phyloP scores from a whole-genome alignment of 30 jellyfish, hydroid and myxozoan species.

The Aurelia aurita region DNA sequence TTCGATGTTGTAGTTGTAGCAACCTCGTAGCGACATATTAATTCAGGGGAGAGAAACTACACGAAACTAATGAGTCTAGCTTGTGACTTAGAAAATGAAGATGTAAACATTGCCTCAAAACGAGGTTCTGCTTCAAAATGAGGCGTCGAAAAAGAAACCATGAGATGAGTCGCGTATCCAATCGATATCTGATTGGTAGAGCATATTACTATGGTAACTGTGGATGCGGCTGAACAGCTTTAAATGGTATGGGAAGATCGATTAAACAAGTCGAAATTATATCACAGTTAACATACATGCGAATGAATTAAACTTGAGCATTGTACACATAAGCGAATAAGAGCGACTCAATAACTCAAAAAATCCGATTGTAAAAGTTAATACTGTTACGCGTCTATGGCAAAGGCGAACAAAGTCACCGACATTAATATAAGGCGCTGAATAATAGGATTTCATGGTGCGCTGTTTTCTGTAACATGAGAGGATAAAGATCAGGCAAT shows the following conservation, averaged over 20 bases:
- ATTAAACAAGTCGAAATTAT: neutral
- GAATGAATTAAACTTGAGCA: conserved; percentile 19
- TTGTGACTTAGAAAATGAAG: too few species aligned
- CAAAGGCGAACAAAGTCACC: conserved; percentile 36
- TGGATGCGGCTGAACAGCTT: conserved; percentile 22
- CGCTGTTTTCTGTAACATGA: conserved; percentile 36
- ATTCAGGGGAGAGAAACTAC: too few species aligned
- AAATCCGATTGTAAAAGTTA: conserved; percentile 54
- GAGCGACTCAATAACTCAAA: conserved; percentile 46
- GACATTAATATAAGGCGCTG: conserved; percentile 21
- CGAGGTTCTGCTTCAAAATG: too few species aligned
- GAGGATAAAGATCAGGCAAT: conserved; percentile 34
- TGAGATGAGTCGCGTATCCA: too few species aligned
- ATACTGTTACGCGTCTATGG: conserved; percentile 60
- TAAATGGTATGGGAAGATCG: neutral
- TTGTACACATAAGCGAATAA: conserved; percentile 16
- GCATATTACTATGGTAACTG: conserved; percentile 30
- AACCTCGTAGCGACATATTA: too few species aligned
- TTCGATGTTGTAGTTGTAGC: too few species aligned
- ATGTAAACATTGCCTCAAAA: too few species aligned
- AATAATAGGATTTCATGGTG: conserved; percentile 69
- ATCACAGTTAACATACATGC: conserved; percentile 1
- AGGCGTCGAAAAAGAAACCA: too few species aligned
- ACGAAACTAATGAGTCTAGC: too few species aligned
- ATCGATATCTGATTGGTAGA: neutral